A percentile compares a stretch with the other conserved stretches of the same genome.
Evolutionary conservation across 2,797 vertebrate species (phyloP).

Genomic region (Choloepus didactylus): DNA sequence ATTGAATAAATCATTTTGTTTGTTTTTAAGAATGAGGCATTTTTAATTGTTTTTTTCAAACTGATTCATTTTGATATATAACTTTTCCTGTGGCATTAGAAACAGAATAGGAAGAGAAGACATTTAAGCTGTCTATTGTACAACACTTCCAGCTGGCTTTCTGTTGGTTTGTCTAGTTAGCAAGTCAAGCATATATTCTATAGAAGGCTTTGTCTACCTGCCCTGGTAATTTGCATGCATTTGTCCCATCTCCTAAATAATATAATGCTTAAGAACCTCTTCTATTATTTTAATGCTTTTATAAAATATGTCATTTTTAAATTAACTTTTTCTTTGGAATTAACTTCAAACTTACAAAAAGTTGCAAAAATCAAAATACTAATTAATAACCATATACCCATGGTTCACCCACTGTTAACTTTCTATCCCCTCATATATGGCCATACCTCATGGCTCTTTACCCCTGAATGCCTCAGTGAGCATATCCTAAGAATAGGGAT

Average conservation of each 20-base stretch:
- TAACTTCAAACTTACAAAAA: slow-evolving; percentile 48
- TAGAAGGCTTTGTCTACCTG: slow-evolving; percentile 5
- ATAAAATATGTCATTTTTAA: slow-evolving; percentile 21
- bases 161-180: slow-evolving; percentile 1
- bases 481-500: neutral
- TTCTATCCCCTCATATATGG: neutral
- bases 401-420: neutral
- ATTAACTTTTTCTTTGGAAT: slow-evolving; percentile 33
- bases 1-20: slow-evolving; percentile 26
- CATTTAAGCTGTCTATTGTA: neutral
- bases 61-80: slow-evolving; percentile 72
- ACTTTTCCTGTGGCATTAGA: slow-evolving; percentile 64
- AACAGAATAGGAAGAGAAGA: slow-evolving; percentile 59
- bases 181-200: slow-evolving; percentile 32
- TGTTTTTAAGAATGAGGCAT: slow-evolving; percentile 66
- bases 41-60: slow-evolving; percentile 73
- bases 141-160: neutral
- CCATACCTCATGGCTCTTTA: neutral
- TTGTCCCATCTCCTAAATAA: neutral
- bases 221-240: neutral
- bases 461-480: neutral
- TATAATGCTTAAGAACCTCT: neutral
- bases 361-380: neutral
- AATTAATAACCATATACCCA: neutral
- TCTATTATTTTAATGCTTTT: neutral